Evolutionary conservation across 2,888 invertebrate genomes (phyloP), one percentile per base, ranked within the genome.

Genomic region (Clepsis dumicolana): DNA sequence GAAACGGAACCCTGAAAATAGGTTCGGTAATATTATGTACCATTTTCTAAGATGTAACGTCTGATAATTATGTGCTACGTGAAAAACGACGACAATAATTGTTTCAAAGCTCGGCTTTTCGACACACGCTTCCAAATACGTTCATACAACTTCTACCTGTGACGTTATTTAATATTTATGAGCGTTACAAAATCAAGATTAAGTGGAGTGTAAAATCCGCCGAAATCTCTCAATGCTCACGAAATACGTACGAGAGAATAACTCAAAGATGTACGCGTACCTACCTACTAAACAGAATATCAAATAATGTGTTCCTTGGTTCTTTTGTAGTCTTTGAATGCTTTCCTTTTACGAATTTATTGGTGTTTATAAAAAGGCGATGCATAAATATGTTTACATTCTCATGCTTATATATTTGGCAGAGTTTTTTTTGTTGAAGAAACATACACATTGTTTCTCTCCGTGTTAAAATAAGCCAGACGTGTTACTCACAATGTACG

Each of bases 81-180:
- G n/a, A n/a, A n/a, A n/a, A n/a, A n/a, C n/a, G n/a, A n/a, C n/a
- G n/a, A 38, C n/a, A 14, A 8, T 16, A 18, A 44, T 1, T 44
- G n/a, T 16, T 16, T 16, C 41, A 8, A 44, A 44, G 41, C 41
- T 14, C 14, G 41, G 16, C 5, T 41, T 16, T 16, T 14, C 7
- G 16, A 3, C 12, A 16, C 41, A 41, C 41, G 7, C 41, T 5
- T 16, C 41, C 16, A 41, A 16, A 41, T 7, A 16, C 48, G 21
- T 21, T 48, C 35, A 35, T 12, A 48, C 21, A 21, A 21, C 48
- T 41, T 54, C 21, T 21, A 27, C 18, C 53, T 25, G 35, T 25
- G 24, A 25, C 27, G n/a, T 16, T 21, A 60, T 61, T 44, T 53
- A 44, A 54, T 65, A 61, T 66, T 62, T 56, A 66, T 66, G 53